Evolutionary conservation across 1,140 invertebrate genomes (phyloP).

Genomic region (Drosophila asahinai): DNA sequence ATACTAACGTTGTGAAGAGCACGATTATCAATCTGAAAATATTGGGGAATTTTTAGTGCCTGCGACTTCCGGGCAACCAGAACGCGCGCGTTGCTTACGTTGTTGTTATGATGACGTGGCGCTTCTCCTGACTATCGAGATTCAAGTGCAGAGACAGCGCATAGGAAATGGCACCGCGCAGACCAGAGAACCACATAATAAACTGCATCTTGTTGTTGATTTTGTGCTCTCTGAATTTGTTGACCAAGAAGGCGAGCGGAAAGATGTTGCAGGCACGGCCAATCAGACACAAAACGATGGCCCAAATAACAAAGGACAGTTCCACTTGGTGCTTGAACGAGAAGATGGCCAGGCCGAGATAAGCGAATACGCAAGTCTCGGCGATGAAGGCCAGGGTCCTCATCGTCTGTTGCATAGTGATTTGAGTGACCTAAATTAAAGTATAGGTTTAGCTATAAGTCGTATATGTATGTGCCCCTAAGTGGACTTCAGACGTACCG

Average conservation of each 20-base stretch:
- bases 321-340: slow-evolving; percentile 95
- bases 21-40: slow-evolving; percentile 92
- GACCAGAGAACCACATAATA: slow-evolving; percentile 99
- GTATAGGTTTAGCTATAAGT: not conserved
- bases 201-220: slow-evolving; percentile 99
- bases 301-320: slow-evolving; percentile 95
- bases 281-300: slow-evolving; percentile 95
- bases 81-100: slow-evolving; percentile 86
- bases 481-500: slow-evolving; percentile 76
- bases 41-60: not conserved
- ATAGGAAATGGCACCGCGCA: slow-evolving; percentile 99
- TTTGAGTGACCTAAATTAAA: slow-evolving; percentile 92
- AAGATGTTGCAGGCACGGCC: slow-evolving; percentile 99
- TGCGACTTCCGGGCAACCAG: not conserved
- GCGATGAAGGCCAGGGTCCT: slow-evolving; percentile 98
- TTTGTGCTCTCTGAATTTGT: slow-evolving; percentile 98
- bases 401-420: slow-evolving; percentile 99
- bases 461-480: no score
- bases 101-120: slow-evolving; percentile 98
- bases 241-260: slow-evolving; percentile 96
- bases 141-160: slow-evolving; percentile 98
- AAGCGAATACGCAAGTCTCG: slow-evolving; percentile 99
- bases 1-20: slow-evolving; percentile 96
- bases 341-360: slow-evolving; percentile 98
- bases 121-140: slow-evolving; percentile 94